Evolutionary conservation across 2,888 invertebrate species (phyloP).

Genomic region (Drosophila gaucha): DNA sequence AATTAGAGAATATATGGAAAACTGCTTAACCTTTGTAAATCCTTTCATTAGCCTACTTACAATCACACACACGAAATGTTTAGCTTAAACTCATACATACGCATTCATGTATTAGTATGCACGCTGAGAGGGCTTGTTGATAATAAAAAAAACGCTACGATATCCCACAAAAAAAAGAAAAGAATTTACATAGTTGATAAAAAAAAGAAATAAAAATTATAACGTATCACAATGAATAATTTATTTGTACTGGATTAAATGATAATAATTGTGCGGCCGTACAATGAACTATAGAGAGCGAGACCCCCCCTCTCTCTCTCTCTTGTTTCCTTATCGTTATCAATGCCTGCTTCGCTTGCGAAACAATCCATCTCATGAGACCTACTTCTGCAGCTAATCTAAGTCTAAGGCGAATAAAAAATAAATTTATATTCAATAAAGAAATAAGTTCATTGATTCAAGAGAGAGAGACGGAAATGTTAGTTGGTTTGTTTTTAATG

Average conservation of each 20-base stretch:
- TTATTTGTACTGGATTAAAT: conserved; percentile 9
- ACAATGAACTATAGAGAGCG: conserved; percentile 24
- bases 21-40: too few relatives aligned
- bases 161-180: conserved; percentile 2
- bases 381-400: conserved; percentile 26
- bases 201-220: too few relatives aligned
- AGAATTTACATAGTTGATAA: conserved; percentile 12
- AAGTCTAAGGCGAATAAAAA: not conserved
- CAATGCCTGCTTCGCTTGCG: conserved; percentile 5
- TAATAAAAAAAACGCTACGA: not conserved
- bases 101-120: too few relatives aligned
- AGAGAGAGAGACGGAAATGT: not conserved
- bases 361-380: not conserved
- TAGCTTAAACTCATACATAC: too few relatives aligned
- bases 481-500: conserved; percentile 25
- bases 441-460: conserved; percentile 45
- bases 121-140: not conserved
- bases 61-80: too few relatives aligned
- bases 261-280: conserved; percentile 8
- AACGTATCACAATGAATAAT: not conserved
- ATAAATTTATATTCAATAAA: conserved; percentile 6
- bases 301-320: not conserved
- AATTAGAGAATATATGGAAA: too few relatives aligned
- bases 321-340: conserved; percentile 16
- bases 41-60: too few relatives aligned